A percentile compares a stretch with the other conserved stretches of the same genome.
phyloP scores from a whole-genome alignment of 2,113 vertebrate species.

The Ovis canadensis region DNA sequence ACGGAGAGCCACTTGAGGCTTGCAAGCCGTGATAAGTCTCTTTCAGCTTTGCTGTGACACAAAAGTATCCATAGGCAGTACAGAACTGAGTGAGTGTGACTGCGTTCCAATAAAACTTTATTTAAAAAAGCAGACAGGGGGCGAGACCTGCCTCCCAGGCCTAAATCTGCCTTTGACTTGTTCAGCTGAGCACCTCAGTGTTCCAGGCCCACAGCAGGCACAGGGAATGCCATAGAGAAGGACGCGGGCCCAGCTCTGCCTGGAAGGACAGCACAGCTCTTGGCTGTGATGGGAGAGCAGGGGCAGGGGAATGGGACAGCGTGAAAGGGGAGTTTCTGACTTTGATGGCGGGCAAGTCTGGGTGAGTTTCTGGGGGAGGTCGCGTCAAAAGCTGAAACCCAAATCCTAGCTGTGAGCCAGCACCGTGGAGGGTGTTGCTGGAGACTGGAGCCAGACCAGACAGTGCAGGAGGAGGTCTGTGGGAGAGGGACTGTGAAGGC shows the following conservation, averaged over 20 bases:
- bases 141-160: neutral
- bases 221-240: neutral
- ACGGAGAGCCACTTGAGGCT: neutral
- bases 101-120: neutral
- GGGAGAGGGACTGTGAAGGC: neutral
- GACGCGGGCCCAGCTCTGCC: neutral
- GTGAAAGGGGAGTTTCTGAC: neutral
- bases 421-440: neutral
- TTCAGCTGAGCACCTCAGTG: neutral
- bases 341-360: neutral
- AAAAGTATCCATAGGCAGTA: neutral
- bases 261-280: neutral
- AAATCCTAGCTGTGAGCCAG: neutral
- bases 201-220: neutral
- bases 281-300: neutral
- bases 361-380: neutral
- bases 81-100: neutral
- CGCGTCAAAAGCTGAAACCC: neutral
- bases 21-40: fast-evolving
- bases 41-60: neutral
- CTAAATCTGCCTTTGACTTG: neutral
- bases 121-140: neutral
- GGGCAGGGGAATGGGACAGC: neutral
- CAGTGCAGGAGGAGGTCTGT: neutral
- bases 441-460: neutral